Conservation (phyloP, 2,797 vertebrate species). For the Scomberomorus guttatus region DNA sequence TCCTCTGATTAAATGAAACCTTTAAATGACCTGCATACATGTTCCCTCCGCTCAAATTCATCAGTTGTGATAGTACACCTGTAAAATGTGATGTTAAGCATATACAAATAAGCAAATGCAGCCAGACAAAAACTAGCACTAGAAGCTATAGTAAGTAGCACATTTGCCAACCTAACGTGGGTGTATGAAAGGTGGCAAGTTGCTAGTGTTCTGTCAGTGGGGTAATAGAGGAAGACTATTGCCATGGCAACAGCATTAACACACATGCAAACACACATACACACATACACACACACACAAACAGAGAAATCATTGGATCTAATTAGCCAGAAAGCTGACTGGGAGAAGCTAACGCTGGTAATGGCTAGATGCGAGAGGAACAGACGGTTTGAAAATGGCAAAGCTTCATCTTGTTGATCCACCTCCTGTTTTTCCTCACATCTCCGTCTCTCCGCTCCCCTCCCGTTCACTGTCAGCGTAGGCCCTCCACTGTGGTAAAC, state of each 20-base stretch:
- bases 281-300: conserved; percentile 25
- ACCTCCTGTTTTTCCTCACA: conserved; percentile 46
- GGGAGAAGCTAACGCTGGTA: conserved; percentile 70
- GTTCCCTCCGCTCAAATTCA: neutral
- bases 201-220: conserved; percentile 57
- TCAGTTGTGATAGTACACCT: neutral
- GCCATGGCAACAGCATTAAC: conserved; percentile 75
- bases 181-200: conserved; percentile 60
- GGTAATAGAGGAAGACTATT: conserved; percentile 71
- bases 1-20: neutral
- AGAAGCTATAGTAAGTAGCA: conserved; percentile 17
- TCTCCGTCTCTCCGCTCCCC: conserved; percentile 29
- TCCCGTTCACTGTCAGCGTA: conserved; percentile 27
- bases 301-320: conserved; percentile 57
- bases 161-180: conserved; percentile 53
- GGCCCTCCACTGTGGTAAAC: conserved; percentile 63
- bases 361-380: conserved; percentile 63
- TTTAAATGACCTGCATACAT: neutral
- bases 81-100: conserved; percentile 9
- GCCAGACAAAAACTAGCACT: conserved; percentile 15
- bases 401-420: conserved; percentile 63
- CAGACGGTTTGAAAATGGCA: conserved; percentile 72
- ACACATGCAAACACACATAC: conserved; percentile 40
- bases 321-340: conserved; percentile 79
- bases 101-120: neutral